Evolutionary conservation across 2,888 invertebrate genomes (phyloP).

Genomic region (Oeneis ivallda): DNA sequence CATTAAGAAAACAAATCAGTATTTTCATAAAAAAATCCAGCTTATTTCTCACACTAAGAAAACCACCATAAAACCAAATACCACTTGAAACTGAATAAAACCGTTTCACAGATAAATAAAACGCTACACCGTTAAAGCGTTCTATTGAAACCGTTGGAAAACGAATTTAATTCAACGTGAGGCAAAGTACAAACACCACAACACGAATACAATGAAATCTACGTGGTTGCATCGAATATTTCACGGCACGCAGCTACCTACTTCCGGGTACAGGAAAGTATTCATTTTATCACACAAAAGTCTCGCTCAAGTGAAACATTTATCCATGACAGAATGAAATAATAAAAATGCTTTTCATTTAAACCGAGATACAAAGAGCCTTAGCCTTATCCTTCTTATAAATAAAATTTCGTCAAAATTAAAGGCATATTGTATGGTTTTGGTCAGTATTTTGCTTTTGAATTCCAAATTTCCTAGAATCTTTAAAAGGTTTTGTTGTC

Average conservation of each 20-base stretch:
- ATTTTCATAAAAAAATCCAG: not conserved
- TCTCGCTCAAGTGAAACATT: constrained; percentile 59
- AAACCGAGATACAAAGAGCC: not conserved
- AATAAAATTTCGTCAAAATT: not conserved
- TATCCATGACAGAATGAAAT: not conserved
- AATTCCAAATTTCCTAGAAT: too few relatives aligned
- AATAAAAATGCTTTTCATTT: not conserved
- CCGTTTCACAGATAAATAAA: constrained; percentile 17
- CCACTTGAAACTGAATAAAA: constrained; percentile 13
- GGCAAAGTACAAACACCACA: constrained; percentile 22
- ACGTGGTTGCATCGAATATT: constrained; percentile 32
- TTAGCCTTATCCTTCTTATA: not conserved
- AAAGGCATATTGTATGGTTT: not conserved
- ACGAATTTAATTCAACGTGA: constrained; percentile 26
- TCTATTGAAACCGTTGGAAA: constrained; percentile 18
- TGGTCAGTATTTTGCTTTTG: not conserved
- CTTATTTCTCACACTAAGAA: constrained; percentile 3
- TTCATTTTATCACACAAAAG: constrained; percentile 69
- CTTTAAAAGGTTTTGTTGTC: too few relatives aligned
- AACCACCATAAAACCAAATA: constrained; percentile 11
- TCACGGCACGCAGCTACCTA: constrained; percentile 53
- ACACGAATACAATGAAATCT: constrained; percentile 20
- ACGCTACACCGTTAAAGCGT: constrained; percentile 23
- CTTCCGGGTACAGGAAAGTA: constrained; percentile 61
- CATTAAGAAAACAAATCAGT: too few relatives aligned